phyloP scores from a whole-genome alignment of 37 sponge, comb jelly and placozoan genomes.

The Hexactinellida sp. region DNA sequence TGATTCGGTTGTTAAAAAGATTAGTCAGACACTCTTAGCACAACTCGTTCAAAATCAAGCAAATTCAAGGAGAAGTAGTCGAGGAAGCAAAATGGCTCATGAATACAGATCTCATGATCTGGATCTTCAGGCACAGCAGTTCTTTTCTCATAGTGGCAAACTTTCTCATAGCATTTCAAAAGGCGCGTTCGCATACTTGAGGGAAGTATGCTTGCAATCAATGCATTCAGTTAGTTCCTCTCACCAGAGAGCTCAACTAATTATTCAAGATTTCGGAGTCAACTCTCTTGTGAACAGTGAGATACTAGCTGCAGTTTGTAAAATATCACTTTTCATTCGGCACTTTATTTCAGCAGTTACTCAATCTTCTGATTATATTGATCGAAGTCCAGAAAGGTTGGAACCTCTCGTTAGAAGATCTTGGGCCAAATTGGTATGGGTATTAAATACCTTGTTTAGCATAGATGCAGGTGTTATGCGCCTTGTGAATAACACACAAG shows the following conservation, averaged over 20 bases:
- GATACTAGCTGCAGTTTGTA: neutral
- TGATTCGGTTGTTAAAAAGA: neutral
- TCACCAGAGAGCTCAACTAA: neutral
- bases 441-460: neutral
- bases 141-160: neutral
- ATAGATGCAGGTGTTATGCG: neutral
- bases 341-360: neutral
- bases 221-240: neutral
- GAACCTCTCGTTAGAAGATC: neutral
- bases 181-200: neutral
- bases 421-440: neutral
- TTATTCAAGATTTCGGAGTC: neutral
- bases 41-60: slow-evolving; percentile 2
- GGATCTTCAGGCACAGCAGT: slow-evolving; percentile 2
- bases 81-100: neutral
- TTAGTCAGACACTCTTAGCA: neutral
- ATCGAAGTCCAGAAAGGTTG: neutral
- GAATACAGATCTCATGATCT: neutral
- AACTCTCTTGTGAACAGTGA: neutral
- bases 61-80: neutral
- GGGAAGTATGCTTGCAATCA: neutral
- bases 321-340: neutral
- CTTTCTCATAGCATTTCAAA: neutral
- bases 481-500: neutral
- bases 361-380: neutral